Percentiles rank a stretch among this genome's conserved stretches.
Evolutionary conservation across 2,113 vertebrate species (phyloP).

Genomic region (Oophaga pumilio): DNA sequence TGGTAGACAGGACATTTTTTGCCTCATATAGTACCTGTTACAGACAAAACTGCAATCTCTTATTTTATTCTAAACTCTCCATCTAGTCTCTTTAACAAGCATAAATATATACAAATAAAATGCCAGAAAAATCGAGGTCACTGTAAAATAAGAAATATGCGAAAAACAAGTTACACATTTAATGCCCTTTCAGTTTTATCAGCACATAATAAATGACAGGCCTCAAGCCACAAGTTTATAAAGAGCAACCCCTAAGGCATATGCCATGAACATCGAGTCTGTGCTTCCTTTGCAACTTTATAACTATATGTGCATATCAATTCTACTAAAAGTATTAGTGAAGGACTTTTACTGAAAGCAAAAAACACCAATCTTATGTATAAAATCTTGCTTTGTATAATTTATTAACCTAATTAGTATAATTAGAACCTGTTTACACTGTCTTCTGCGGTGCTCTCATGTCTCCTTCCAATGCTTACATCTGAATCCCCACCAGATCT

Average conservation of each 20-base stretch:
- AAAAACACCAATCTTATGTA: background rate
- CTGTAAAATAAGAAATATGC: constrained; percentile 29
- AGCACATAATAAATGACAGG: constrained; percentile 57
- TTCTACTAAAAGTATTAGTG: constrained; percentile 20
- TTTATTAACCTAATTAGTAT: background rate
- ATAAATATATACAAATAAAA: constrained; percentile 25
- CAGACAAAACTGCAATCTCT: constrained; percentile 1
- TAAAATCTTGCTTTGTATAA: background rate
- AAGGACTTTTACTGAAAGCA: background rate
- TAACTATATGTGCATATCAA: constrained; percentile 50
- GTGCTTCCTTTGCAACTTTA: constrained; percentile 55
- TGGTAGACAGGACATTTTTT: background rate
- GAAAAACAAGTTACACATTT: constrained; percentile 39
- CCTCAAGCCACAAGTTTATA: constrained; percentile 56
- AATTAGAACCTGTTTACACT: too few species aligned
- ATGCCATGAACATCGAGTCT: constrained; percentile 45
- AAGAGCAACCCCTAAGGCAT: constrained; percentile 55
- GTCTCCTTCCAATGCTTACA: too few species aligned
- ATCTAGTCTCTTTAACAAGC: background rate
- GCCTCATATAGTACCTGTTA: background rate
- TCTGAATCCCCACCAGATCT: too few species aligned
- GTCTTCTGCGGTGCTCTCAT: too few species aligned
- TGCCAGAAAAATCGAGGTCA: constrained; percentile 46
- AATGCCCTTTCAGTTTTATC: constrained; percentile 52
- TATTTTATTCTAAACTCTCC: background rate